These are phyloP conservation scores for Coryphaenoides rupestris DNA, from an alignment of 2,113 vertebrate genomes.

Conservation along the genomic window DNA sequence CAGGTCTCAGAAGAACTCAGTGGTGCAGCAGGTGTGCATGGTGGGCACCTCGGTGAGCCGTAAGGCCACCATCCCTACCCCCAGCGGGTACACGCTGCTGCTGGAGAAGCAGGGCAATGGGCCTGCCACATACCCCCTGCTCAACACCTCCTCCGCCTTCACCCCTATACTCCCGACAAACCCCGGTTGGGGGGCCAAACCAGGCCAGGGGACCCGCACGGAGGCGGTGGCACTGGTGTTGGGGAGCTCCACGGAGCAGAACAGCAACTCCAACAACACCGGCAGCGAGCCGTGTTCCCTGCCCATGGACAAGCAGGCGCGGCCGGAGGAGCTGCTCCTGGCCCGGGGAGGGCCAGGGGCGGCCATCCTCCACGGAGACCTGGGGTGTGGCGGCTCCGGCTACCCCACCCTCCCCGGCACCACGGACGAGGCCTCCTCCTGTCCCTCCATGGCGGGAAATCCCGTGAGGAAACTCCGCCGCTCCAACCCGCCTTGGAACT, in stretches of 20 bases:
- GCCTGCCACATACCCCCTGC: constrained; percentile 59
- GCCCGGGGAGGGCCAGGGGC: neutral
- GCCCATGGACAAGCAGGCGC: constrained; percentile 52
- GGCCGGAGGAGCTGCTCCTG: constrained; percentile 50
- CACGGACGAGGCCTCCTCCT: constrained; percentile 33
- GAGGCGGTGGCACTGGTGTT: constrained; percentile 48
- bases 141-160: constrained; percentile 67
- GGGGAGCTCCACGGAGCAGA: constrained; percentile 58
- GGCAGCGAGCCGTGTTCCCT: constrained; percentile 59
- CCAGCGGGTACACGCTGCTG: constrained; percentile 69
- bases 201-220: constrained; percentile 47
- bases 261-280: constrained; percentile 67
- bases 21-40: constrained; percentile 65
- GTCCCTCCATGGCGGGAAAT: constrained; percentile 27
- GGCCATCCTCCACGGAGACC: constrained; percentile 40
- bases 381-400: constrained; percentile 20
- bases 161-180: constrained; percentile 48
- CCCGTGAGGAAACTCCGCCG: constrained; percentile 44
- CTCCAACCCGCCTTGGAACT: constrained; percentile 62
- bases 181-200: constrained; percentile 40
- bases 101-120: constrained; percentile 76
- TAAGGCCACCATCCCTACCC: constrained; percentile 69
- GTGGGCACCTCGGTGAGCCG: constrained; percentile 61
- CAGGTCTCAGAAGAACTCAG: constrained; percentile 75
- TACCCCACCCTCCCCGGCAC: constrained; percentile 55